These are phyloP conservation scores for Argyra leucocephala DNA, from an alignment of 2,888 invertebrate species.

Conservation along the genomic window DNA sequence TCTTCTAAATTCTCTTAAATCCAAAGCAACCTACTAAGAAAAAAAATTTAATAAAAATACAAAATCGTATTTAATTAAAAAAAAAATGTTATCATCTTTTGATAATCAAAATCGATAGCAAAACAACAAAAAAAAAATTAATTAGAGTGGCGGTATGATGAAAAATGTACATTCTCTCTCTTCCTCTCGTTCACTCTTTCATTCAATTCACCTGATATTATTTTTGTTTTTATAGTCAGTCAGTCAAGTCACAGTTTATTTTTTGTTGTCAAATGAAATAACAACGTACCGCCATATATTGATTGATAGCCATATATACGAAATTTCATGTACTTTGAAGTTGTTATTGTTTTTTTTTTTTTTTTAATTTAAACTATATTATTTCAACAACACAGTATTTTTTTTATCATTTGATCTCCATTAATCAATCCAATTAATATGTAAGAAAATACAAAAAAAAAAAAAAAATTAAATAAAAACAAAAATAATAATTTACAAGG, in stretches of 20 bases:
- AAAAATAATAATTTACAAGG: background rate
- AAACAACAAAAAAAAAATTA: no score
- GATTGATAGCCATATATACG: background rate
- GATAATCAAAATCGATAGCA: no score
- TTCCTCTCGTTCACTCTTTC: no score
- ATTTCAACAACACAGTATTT: background rate
- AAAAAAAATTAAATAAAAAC: background rate
- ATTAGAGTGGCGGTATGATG: no score
- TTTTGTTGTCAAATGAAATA: background rate
- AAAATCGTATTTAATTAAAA: no score
- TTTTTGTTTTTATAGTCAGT: background rate
- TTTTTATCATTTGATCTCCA: background rate
- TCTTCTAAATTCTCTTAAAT: no score
- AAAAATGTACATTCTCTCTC: no score
- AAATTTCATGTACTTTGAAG: background rate
- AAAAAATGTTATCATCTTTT: no score
- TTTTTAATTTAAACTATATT: background rate
- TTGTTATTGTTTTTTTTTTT: no score
- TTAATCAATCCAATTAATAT: slow-evolving; percentile 5
- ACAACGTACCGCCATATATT: background rate
- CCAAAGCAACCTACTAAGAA: no score
- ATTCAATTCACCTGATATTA: background rate
- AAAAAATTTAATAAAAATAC: no score
- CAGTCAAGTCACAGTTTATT: background rate
- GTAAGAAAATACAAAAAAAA: background rate